Evolutionary conservation across 2,888 invertebrate species (phyloP).

Genomic region (Helobdella robusta): DNA sequence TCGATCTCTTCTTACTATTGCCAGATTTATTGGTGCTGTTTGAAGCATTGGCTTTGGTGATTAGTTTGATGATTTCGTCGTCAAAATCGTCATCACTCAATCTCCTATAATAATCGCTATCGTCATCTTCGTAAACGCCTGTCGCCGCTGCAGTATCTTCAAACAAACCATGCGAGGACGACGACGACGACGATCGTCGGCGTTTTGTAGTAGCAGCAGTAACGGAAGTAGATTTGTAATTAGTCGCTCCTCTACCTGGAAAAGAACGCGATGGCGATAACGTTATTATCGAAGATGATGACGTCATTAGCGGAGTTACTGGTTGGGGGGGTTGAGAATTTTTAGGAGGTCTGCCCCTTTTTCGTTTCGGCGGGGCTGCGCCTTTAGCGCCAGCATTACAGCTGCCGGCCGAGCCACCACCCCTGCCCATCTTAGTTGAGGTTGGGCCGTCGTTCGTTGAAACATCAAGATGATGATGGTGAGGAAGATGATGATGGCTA

Average conservation of each 20-base stretch:
- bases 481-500: too few species aligned
- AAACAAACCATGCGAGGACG: background rate
- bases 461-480: too few species aligned
- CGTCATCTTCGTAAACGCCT: slow-evolving; percentile 8
- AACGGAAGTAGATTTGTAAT: too few species aligned
- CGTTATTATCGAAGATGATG: background rate
- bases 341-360: slow-evolving; percentile 18
- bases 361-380: background rate
- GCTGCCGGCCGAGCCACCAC: background rate
- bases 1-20: background rate
- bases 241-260: background rate
- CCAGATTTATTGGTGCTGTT: background rate
- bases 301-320: background rate
- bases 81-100: slow-evolving; percentile 22
- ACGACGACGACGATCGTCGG: too few species aligned
- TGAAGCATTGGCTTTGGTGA: too few species aligned
- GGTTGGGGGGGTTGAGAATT: background rate
- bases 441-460: background rate
- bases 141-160: background rate
- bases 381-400: too few species aligned
- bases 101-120: slow-evolving; percentile 22
- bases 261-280: too few species aligned
- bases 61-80: slow-evolving; percentile 1
- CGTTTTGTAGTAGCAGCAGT: too few species aligned
- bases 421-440: background rate